Conservation (phyloP, 2,797 vertebrate genomes). For the Gambusia yucatana region DNA sequence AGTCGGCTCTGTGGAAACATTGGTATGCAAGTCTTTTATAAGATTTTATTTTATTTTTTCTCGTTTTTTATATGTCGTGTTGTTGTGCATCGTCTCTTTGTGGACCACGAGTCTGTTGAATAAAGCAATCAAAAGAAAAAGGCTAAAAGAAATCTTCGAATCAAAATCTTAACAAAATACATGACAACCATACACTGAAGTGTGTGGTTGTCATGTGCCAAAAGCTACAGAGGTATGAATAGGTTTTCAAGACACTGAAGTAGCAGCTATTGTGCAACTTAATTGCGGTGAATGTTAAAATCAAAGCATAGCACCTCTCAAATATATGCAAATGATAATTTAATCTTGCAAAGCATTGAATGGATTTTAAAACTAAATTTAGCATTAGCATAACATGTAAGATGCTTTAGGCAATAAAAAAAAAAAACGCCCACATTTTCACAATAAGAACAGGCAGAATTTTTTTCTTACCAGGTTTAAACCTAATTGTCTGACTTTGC, state of each 20-base stretch:
- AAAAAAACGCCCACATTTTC: not conserved
- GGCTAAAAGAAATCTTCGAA: too few relatives aligned
- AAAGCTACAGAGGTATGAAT: not conserved
- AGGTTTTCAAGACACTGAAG: not conserved
- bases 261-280: not conserved
- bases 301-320: not conserved
- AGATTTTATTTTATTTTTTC: too few relatives aligned
- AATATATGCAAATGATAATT: not conserved
- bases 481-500: not conserved
- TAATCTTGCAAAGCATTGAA: not conserved
- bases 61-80: too few relatives aligned
- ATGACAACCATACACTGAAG: not conserved
- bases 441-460: slow-evolving; percentile 1
- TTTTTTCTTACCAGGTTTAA: not conserved
- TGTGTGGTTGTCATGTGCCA: not conserved
- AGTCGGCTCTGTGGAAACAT: too few relatives aligned
- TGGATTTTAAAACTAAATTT: not conserved
- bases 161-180: not conserved
- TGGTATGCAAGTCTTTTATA: too few relatives aligned
- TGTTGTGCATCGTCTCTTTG: too few relatives aligned
- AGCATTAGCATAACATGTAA: not conserved
- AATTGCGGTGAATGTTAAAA: not conserved
- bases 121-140: too few relatives aligned
- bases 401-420: not conserved
- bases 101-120: too few relatives aligned